These are phyloP conservation scores for Hipposideros armiger DNA, from an alignment of 2,113 vertebrate genomes.

Conservation along the genomic window DNA sequence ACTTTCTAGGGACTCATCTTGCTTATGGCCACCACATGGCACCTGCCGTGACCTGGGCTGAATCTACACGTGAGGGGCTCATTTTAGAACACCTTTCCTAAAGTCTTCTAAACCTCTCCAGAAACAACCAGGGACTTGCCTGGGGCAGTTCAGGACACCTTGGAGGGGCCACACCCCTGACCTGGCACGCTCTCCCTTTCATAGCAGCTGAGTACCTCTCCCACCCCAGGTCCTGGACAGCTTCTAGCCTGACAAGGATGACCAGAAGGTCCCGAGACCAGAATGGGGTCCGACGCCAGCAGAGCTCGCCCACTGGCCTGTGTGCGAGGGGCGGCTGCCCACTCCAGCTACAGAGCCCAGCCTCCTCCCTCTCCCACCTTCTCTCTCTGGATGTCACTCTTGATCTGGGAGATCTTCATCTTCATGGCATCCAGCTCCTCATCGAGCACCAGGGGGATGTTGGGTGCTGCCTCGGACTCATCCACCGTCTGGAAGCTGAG, in stretches of 20 bases:
- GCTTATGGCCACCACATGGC: background rate
- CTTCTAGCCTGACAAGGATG: background rate
- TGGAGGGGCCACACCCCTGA: accelerated
- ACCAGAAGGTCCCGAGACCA: background rate
- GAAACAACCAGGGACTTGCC: background rate
- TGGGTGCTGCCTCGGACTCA: constrained; percentile 92
- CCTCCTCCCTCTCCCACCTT: constrained; percentile 87
- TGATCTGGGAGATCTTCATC: constrained; percentile 97
- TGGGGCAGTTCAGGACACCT: background rate
- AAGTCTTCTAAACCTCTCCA: background rate
- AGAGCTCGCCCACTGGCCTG: accelerated
- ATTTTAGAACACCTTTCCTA: background rate
- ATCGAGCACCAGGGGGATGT: constrained; percentile 93
- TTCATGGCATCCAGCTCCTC: constrained; percentile 97
- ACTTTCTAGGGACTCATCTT: background rate
- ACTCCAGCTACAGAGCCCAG: accelerated
- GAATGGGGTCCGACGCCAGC: background rate
- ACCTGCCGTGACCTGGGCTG: background rate
- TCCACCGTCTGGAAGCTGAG: constrained; percentile 96
- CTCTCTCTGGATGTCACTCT: constrained; percentile 96
- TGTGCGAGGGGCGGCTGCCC: background rate
- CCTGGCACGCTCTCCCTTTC: background rate
- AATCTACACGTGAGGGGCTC: background rate
- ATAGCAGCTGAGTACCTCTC: too few relatives aligned
- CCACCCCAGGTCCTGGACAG: accelerated